Evolutionary conservation across 2,797 vertebrate species (phyloP).

Genomic region (Bradypus variegatus): DNA sequence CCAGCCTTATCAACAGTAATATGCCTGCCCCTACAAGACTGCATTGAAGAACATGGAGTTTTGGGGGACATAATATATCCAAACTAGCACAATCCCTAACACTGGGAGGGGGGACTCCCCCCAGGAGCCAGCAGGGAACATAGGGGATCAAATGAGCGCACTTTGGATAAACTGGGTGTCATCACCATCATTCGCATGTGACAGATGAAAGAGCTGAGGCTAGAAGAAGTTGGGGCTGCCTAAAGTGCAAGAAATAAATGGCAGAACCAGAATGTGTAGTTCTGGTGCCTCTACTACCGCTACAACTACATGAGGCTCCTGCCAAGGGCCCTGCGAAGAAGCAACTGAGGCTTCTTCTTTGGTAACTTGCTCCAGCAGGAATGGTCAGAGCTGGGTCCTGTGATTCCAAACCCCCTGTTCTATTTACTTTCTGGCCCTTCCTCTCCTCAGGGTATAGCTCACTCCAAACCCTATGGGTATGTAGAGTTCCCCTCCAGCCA

Average conservation of each 20-base stretch:
- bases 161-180: background rate
- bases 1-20: too few species aligned
- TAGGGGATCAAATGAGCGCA: background rate
- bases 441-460: background rate
- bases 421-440: background rate
- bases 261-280: background rate
- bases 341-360: background rate
- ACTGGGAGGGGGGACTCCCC: background rate
- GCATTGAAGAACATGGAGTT: too few species aligned
- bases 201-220: background rate
- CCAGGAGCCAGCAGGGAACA: background rate
- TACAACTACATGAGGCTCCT: accelerated
- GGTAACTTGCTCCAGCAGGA: background rate
- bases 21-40: too few species aligned
- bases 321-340: background rate
- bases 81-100: too few species aligned
- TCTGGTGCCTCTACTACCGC: too few species aligned
- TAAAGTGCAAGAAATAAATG: background rate
- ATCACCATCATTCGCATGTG: background rate
- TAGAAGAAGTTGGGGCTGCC: background rate
- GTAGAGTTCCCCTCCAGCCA: background rate
- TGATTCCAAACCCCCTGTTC: background rate
- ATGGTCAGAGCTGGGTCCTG: background rate
- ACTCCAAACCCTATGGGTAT: background rate
- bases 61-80: too few species aligned